A percentile compares a stretch with the other conserved stretches of the same genome.
Conservation (phyloP, 2,888 invertebrate species). For the Augochlorella aurata region DNA sequence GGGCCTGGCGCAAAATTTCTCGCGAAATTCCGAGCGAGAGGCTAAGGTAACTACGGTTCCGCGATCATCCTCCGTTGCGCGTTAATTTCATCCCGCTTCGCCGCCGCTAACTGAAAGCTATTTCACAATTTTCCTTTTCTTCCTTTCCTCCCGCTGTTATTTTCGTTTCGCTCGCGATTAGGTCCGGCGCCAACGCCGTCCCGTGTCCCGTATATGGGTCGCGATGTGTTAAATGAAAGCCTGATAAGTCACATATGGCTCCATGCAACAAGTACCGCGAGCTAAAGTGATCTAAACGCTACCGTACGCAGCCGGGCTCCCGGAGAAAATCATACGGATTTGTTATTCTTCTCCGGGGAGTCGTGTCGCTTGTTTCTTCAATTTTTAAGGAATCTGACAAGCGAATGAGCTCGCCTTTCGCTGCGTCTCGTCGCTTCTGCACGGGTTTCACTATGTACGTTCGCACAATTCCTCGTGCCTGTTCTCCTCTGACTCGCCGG, state of each 20-base stretch:
- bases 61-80: conserved; percentile 47
- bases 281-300: neutral
- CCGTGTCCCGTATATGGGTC: neutral
- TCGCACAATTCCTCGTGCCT: neutral
- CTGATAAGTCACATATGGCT: conserved; percentile 7
- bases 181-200: neutral
- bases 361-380: neutral
- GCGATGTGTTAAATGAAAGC: neutral
- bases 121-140: neutral
- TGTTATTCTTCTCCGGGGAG: neutral
- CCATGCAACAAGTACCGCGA: conserved; percentile 5
- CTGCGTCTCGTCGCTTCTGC: neutral
- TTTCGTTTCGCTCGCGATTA: neutral
- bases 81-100: conserved; percentile 45
- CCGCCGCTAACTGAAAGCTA: conserved; percentile 45
- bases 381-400: neutral
- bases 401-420: neutral
- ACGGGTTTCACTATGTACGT: neutral
- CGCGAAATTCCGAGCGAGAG: conserved; percentile 61
- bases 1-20: conserved; percentile 61
- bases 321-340: neutral
- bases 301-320: neutral
- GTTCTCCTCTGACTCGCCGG: neutral
- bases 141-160: neutral
- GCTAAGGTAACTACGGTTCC: conserved; percentile 24